Conservation (phyloP, 2,113 vertebrate species). For the Erythrocercus mccallii region DNA sequence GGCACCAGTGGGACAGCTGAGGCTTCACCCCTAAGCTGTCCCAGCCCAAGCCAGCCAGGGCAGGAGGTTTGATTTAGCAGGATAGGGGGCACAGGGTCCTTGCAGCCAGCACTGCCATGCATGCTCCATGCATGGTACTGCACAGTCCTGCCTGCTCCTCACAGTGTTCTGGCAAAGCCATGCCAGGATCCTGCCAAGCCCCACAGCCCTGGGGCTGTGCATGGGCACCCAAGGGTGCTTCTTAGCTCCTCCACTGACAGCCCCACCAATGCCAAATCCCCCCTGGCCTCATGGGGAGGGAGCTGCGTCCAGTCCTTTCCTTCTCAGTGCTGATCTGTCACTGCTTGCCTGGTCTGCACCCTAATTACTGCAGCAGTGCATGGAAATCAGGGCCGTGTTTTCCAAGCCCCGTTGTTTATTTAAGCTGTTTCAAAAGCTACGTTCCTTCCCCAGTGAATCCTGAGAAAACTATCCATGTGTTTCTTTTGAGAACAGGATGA, state of each 20-base stretch:
- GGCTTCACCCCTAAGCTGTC: neutral
- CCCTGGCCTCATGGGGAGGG: rapidly evolving
- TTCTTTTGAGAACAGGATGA: neutral
- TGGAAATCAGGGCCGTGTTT: neutral
- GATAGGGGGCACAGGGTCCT: rapidly evolving
- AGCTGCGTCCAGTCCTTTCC: neutral
- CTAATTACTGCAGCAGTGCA: neutral
- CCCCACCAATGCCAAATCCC: rapidly evolving
- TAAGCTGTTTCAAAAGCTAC: neutral
- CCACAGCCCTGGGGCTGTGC: neutral
- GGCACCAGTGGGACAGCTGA: neutral
- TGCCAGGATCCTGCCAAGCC: rapidly evolving
- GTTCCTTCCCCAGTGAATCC: neutral
- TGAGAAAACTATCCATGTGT: neutral
- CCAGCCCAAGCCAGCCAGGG: neutral
- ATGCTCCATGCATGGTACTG: rapidly evolving
- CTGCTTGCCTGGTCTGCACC: neutral
- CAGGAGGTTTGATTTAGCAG: neutral
- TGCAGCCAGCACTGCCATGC: neutral
- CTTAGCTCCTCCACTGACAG: neutral
- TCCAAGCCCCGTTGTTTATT: neutral
- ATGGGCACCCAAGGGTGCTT: neutral
- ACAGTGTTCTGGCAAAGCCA: neutral
- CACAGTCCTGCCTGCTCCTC: rapidly evolving
- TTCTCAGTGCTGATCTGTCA: neutral